Conservation (phyloP, 1,140 invertebrate species). For the Drosophila funebris region DNA sequence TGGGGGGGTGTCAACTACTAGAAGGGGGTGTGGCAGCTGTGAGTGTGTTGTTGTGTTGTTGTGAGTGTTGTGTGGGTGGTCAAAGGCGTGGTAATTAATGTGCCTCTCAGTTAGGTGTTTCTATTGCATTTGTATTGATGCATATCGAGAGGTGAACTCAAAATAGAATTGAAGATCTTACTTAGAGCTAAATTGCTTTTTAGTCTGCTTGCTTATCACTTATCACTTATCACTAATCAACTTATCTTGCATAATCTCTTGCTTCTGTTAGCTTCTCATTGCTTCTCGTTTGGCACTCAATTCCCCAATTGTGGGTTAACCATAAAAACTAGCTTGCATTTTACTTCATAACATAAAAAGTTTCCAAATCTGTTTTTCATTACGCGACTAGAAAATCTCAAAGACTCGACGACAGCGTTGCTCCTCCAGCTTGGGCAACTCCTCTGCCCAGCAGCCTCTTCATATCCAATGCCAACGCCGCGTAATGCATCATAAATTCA, state of each 20-base stretch:
- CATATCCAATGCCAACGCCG: conserved; percentile 37
- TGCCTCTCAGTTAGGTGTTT: no score
- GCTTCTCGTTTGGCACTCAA: conserved; percentile 10
- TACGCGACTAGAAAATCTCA: conserved; percentile 51
- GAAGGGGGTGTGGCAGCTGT: conserved; percentile 39
- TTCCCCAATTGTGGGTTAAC: conserved; percentile 5
- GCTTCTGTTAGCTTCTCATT: neutral
- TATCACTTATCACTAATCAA: neutral
- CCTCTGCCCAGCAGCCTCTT: conserved; percentile 9
- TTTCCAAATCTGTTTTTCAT: conserved; percentile 77
- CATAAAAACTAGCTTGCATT: conserved; percentile 59
- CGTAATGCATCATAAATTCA: conserved; percentile 82
- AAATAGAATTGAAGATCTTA: neutral
- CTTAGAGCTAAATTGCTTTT: conserved; percentile 6
- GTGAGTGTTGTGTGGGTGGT: conserved; percentile 27
- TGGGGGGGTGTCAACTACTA: conserved; percentile 16
- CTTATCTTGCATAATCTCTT: conserved; percentile 27
- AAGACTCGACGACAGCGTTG: conserved; percentile 28
- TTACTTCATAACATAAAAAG: conserved; percentile 51
- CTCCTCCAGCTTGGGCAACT: neutral
- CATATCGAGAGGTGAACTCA: neutral
- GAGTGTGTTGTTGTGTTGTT: conserved; percentile 14
- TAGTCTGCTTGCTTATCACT: neutral
- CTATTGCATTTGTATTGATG: neutral
- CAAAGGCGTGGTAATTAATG: conserved; percentile 32